Evolutionary conservation across 37 sponge, comb jelly and placozoan species (phyloP), one percentile per base, ranked within the genome.

Genomic region (Beroe forskalii): DNA sequence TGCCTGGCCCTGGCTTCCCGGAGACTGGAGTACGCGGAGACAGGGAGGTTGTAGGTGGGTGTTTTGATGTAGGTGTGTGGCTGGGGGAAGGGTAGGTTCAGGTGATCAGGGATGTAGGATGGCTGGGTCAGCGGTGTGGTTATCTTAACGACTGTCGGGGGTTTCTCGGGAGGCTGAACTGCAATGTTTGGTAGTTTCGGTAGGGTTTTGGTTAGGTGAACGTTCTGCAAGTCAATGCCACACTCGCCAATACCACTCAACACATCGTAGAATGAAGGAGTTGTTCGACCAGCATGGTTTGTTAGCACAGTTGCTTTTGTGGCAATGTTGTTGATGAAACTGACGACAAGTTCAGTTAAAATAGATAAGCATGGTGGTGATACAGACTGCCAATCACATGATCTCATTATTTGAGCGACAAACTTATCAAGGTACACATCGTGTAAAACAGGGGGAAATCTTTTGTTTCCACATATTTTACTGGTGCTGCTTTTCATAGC

Each of bases 61-160:
- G 72, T 69, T 32, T 69, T 69, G 19, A 69, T 69, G 72, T 69
- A 69, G 4, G 72, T 69, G 72, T 69, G 72, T 2, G 72, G 72
- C 72, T 69, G 72, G 14, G 72, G 72, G 32, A 69, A 69, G 20
- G 27, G 33, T 4, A 32, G 72, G 38, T 69, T 69, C 38, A 69
- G 38, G 32, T 69, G 72, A 36, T 69, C 38, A 19, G 72, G 72
- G 35, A 69, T 69, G 17, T 69, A 69, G 2, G 72, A 17, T 1
- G 72, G 72, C 19, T 69, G 72, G 1, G 35, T 33, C 12, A 69
- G 38, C 4, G 72, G 72, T 35, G 27, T 69, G 1, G 38, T 69
- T 69, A 69, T 36, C 19, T 69, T 69, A 33, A 69, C 17, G 17
- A 69, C 32, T 6, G 72, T 69, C 1, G 72, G 72, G 4, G 72